Conservation (phyloP, 2,113 vertebrate genomes). For the Ginglymostoma cirratum region DNA sequence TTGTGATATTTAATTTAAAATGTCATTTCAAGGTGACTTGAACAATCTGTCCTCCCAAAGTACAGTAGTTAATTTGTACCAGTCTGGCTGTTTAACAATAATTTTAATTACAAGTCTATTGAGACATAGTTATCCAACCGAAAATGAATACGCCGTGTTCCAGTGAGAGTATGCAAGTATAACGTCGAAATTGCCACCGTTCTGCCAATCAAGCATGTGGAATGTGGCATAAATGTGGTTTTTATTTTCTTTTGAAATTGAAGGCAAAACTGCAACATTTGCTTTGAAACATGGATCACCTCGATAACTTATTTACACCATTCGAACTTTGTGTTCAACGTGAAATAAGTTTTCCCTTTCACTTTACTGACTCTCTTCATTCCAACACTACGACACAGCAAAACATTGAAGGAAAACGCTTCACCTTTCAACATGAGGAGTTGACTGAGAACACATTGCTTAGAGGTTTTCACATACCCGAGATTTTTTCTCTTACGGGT, state of each 20-base stretch:
- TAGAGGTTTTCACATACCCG: not conserved
- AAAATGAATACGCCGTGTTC: not conserved
- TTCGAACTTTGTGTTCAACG: not conserved
- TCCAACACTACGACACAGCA: not conserved
- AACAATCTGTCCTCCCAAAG: not conserved
- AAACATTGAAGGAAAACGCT: not conserved
- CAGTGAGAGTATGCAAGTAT: not conserved
- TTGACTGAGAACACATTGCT: not conserved
- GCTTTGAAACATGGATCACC: not conserved
- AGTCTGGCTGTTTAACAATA: not conserved
- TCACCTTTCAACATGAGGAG: not conserved
- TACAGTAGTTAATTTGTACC: conserved; percentile 7
- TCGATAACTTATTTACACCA: not conserved
- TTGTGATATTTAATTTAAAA: not conserved
- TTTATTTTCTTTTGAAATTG: conserved; percentile 2
- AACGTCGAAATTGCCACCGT: not conserved
- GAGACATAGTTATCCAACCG: not conserved
- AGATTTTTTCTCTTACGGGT: not conserved
- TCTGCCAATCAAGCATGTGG: not conserved
- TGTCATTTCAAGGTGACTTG: not conserved
- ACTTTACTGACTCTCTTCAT: not conserved
- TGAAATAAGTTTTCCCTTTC: not conserved
- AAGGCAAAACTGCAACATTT: not conserved
- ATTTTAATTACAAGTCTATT: not conserved
- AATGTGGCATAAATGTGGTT: not conserved